A percentile compares a stretch with the other conserved stretches of the same genome.
These are phyloP conservation scores for Hydraecia micacea DNA, from an alignment of 2,888 invertebrate genomes.

Conservation along the genomic window DNA sequence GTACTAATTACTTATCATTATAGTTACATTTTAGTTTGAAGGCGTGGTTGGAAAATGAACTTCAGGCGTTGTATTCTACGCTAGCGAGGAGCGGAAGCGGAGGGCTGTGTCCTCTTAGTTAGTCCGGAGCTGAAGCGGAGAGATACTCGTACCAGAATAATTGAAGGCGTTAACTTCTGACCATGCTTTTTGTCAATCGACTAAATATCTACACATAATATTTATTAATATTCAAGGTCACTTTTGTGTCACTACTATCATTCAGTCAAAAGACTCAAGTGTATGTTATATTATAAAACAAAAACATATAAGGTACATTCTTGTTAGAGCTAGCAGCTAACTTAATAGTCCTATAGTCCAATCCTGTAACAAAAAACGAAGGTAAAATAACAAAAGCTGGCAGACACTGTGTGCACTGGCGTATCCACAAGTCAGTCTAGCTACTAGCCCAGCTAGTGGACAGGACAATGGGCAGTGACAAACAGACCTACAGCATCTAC, in stretches of 20 bases:
- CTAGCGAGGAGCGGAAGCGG: not conserved
- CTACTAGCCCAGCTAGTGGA: slow-evolving; percentile 38
- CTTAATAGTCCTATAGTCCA: not conserved
- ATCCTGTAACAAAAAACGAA: slow-evolving; percentile 1
- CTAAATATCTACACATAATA: not conserved
- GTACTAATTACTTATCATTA: slow-evolving; percentile 24
- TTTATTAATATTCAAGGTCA: not conserved
- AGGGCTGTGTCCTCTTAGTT: not conserved
- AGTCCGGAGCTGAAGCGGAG: not conserved
- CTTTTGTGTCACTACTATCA: not conserved
- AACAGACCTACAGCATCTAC: slow-evolving; percentile 55
- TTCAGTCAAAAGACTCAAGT: not conserved
- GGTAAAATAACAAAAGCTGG: slow-evolving; percentile 11
- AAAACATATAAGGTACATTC: not conserved
- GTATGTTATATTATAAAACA: not conserved
- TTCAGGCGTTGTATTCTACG: not conserved
- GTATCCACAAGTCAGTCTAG: slow-evolving; percentile 41
- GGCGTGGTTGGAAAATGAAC: not conserved
- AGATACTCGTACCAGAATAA: too few species aligned
- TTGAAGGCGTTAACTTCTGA: not conserved
- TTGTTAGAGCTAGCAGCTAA: not conserved
- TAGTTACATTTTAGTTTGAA: slow-evolving; percentile 16
- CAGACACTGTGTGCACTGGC: slow-evolving; percentile 36
- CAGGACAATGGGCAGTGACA: slow-evolving; percentile 67
- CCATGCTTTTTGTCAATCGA: not conserved